Evolutionary conservation across 2,113 vertebrate genomes (phyloP), one percentile per base, ranked within the genome.

Genomic region (Lipophrys pholis): DNA sequence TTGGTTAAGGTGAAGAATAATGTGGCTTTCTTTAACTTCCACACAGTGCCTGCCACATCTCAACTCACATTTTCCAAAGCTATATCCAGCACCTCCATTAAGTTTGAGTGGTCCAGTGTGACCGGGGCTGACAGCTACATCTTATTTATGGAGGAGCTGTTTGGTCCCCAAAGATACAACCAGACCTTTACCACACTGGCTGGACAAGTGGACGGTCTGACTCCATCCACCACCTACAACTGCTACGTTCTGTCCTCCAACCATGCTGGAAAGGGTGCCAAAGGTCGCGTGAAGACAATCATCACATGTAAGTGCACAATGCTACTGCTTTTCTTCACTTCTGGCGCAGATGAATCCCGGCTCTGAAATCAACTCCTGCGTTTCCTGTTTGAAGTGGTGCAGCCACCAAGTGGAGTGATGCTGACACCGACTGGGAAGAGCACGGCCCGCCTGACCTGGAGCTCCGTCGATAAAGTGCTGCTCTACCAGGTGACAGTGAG

Each of bases 221-320:
- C 57, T 36, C 82, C 90, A 1, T 77, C 87, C 6, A 93, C 86
- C 2, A 45, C 75, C 1, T 95, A 94, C 84, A 87, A 6, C 17
- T 93, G 93, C 45, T 91, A 79, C 0, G 11, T 95, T 39, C 88
- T 79, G 48, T 62, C 94, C 17, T 77, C 78, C n/a, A 95, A 95
- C 73, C 53, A 15, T 1, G 94, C 91, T 5, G 94, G 94, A 2
- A 50, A 43, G 5, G 82, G 93, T 0, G 75, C 83, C 46, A 71
- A 68, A 14, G 92, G 94, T 65, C 68, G 0, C 6, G 69, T 51
- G 1, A 91, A 15, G 78, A 85, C 90, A 9, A 80, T 94, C 35
- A 81, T 41, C 1, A 95, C 93, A 0, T 67, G 94, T 95, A 90
- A 91, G 94, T 93, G 17, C 36, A 30, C 8, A 4, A 4, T 4